Evolutionary conservation across 92 coral and sea anemone genomes (phyloP).

Genomic region (Virgularia gustaviana): DNA sequence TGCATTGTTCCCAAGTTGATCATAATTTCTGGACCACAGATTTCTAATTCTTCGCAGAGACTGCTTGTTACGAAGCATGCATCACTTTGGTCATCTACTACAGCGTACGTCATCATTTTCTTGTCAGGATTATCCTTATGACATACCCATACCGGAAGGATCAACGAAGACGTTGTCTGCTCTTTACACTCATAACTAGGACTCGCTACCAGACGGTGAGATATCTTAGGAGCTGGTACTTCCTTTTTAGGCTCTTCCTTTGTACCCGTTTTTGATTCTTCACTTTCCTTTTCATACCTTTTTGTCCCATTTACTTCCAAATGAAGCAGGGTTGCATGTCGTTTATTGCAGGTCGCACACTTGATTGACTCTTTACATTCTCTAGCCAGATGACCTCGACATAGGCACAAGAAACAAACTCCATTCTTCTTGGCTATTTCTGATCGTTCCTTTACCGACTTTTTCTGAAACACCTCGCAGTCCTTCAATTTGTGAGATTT

Average conservation of each 20-base stretch:
- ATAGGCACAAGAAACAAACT: conserved; percentile 53
- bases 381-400: conserved; percentile 47
- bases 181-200: neutral
- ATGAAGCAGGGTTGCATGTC: conserved; percentile 56
- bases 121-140: conserved; percentile 42
- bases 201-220: neutral
- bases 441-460: conserved; percentile 46
- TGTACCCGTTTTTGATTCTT: neutral
- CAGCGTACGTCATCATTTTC: conserved; percentile 48
- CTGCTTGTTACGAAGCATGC: conserved; percentile 53
- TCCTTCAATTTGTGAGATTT: conserved; percentile 31
- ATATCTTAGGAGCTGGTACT: no score
- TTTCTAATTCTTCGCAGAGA: conserved; percentile 17
- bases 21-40: conserved; percentile 42
- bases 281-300: neutral
- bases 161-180: conserved; percentile 48
- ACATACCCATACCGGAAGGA: conserved; percentile 48
- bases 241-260: neutral
- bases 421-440: conserved; percentile 47
- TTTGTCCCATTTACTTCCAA: no score
- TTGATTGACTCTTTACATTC: conserved; percentile 35
- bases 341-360: conserved; percentile 54
- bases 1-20: conserved; percentile 54
- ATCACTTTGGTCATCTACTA: conserved; percentile 60
- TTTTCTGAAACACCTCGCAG: conserved; percentile 52